Percentiles rank a stretch among this genome's conserved stretches.
Conservation (phyloP, 2,888 invertebrate genomes). For the Drosophila merina region DNA sequence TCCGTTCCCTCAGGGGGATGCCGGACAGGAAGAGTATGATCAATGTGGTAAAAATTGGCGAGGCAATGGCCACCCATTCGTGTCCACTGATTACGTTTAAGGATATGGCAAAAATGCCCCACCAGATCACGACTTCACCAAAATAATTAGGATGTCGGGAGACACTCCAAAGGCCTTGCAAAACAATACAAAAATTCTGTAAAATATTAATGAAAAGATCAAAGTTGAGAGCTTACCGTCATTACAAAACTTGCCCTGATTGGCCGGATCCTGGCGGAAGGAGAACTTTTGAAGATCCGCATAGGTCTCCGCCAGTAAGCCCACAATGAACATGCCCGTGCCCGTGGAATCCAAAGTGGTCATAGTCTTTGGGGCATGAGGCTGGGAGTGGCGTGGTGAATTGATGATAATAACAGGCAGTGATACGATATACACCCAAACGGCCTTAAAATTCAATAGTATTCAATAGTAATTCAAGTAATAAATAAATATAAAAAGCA, state of each 20-base stretch:
- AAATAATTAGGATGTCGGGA: slow-evolving; percentile 98
- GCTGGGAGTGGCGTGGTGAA: slow-evolving; percentile 91
- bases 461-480: no score
- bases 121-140: slow-evolving; percentile 96
- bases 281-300: slow-evolving; percentile 97
- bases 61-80: slow-evolving; percentile 92
- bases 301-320: slow-evolving; percentile 93
- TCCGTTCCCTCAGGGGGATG: slow-evolving; percentile 93
- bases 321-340: slow-evolving; percentile 92
- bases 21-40: slow-evolving; percentile 96
- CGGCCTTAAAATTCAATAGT: slow-evolving; percentile 86
- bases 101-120: slow-evolving; percentile 96
- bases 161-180: slow-evolving; percentile 90
- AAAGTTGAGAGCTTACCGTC: slow-evolving; percentile 86
- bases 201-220: neutral
- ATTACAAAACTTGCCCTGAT: slow-evolving; percentile 96
- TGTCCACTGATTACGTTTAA: slow-evolving; percentile 92
- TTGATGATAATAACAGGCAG: slow-evolving; percentile 96
- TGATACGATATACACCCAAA: slow-evolving; percentile 96
- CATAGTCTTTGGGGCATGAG: slow-evolving; percentile 92
- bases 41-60: slow-evolving; percentile 93
- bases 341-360: slow-evolving; percentile 94
- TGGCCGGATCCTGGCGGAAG: slow-evolving; percentile 93
- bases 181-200: neutral
- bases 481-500: neutral